phyloP scores from a whole-genome alignment of 2,797 vertebrate species.

The Bufotes viridis region DNA sequence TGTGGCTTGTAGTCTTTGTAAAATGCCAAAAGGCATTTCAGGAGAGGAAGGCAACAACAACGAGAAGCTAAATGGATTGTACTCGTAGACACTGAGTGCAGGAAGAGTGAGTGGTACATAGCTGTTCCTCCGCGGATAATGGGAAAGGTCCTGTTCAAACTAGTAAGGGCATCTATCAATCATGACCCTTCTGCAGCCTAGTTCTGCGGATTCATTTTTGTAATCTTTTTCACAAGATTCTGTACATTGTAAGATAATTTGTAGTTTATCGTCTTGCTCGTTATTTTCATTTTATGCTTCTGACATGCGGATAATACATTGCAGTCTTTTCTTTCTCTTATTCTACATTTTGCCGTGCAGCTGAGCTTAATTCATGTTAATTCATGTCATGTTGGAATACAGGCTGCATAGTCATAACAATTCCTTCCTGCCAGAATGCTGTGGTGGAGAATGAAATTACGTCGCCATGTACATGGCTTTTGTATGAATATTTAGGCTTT shows the following conservation, averaged over 20 bases:
- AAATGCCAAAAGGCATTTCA: conserved; percentile 44
- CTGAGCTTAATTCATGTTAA: conserved; percentile 44
- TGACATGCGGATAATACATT: background rate
- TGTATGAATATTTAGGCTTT: background rate
- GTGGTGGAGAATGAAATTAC: background rate
- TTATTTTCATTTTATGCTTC: conserved; percentile 1
- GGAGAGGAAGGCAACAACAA: conserved; percentile 4
- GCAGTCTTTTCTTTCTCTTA: background rate
- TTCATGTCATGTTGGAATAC: conserved; percentile 31
- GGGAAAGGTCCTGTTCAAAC: conserved; percentile 23
- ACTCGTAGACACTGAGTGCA: conserved; percentile 10
- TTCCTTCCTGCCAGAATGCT: conserved; percentile 14
- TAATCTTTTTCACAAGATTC: background rate
- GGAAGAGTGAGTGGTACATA: background rate
- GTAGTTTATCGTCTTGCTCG: background rate
- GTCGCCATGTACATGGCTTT: background rate
- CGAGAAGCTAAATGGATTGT: conserved; percentile 33
- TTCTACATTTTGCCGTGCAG: conserved; percentile 47
- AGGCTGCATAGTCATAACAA: conserved; percentile 14
- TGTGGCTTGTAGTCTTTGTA: conserved; percentile 54
- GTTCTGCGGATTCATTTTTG: background rate
- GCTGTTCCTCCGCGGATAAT: conserved; percentile 9
- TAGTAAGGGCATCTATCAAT: conserved; percentile 42
- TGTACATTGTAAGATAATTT: background rate
- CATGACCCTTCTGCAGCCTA: conserved; percentile 3